phyloP scores from a whole-genome alignment of 2,888 invertebrate species.

The Linnaemya tessellans region DNA sequence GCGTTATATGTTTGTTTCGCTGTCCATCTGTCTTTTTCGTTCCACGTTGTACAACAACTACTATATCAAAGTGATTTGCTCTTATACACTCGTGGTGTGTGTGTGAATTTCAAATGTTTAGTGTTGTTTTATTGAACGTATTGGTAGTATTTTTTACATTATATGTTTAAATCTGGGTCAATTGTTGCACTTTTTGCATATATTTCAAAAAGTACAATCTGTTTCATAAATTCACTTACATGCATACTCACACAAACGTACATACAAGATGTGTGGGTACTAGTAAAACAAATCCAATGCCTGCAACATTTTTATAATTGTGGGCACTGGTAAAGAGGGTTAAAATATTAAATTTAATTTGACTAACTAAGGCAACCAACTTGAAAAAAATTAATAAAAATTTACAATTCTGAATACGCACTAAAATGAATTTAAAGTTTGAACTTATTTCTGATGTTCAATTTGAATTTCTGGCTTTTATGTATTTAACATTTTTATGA shows the following conservation, averaged over 20 bases:
- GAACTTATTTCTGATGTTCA: too few species aligned
- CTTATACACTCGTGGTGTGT: not conserved
- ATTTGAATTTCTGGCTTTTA: too few species aligned
- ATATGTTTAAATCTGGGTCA: constrained; percentile 80
- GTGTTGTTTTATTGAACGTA: constrained; percentile 48
- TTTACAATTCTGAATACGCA: too few species aligned
- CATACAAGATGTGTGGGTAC: not conserved
- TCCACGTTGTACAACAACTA: not conserved
- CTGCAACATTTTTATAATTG: constrained; percentile 30
- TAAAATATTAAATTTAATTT: constrained; percentile 1
- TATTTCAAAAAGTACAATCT: constrained; percentile 56
- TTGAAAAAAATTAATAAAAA: not conserved
- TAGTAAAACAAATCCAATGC: not conserved
- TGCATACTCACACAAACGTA: not conserved
- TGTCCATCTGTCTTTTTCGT: not conserved
- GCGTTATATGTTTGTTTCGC: not conserved
- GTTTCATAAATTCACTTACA: not conserved
- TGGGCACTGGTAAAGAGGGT: constrained; percentile 1
- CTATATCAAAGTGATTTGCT: not conserved
- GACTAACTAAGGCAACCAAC: not conserved
- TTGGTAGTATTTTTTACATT: constrained; percentile 35
- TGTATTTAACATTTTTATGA: too few species aligned
- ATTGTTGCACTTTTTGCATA: constrained; percentile 78
- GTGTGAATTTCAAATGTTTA: constrained; percentile 8
- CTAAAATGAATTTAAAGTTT: too few species aligned